These are phyloP conservation scores for Hydrotaea diabolus DNA, from an alignment of 2,888 invertebrate genomes.

Conservation along the genomic window DNA sequence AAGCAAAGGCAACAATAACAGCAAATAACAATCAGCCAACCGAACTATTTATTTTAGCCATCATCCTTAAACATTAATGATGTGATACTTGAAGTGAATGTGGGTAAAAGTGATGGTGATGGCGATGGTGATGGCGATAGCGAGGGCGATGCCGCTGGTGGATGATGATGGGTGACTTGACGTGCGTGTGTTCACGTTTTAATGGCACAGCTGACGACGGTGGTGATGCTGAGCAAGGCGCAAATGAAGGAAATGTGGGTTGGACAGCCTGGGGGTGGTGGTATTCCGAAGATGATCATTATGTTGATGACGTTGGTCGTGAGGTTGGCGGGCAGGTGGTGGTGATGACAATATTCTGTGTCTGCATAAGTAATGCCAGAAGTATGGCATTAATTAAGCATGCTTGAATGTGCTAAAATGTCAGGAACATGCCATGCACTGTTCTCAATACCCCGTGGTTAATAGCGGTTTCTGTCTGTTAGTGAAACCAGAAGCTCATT, in stretches of 20 bases:
- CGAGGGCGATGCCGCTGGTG: constrained; percentile 27
- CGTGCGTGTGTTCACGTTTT: constrained; percentile 7
- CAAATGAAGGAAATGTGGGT: background rate
- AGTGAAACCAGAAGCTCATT: no score
- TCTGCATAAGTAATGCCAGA: constrained; percentile 23
- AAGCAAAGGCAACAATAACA: background rate
- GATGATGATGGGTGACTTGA: constrained; percentile 41
- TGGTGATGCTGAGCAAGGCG: constrained; percentile 18
- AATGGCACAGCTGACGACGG: constrained; percentile 6
- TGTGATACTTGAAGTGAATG: background rate
- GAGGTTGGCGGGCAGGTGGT: no score
- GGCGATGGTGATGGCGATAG: constrained; percentile 24
- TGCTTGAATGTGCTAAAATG: constrained; percentile 53
- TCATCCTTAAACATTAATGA: constrained; percentile 19
- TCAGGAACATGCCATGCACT: constrained; percentile 35
- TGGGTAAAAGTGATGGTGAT: background rate
- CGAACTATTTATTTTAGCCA: constrained; percentile 43
- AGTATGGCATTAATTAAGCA: constrained; percentile 53
- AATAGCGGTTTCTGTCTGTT: background rate
- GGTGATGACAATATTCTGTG: background rate
- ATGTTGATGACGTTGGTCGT: no score
- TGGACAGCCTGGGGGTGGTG: constrained; percentile 15
- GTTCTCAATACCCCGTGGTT: background rate
- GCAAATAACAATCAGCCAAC: background rate
- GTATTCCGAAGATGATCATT: background rate